These are phyloP conservation scores for Pammene aurita DNA, from an alignment of 2,888 invertebrate species.

Conservation along the genomic window DNA sequence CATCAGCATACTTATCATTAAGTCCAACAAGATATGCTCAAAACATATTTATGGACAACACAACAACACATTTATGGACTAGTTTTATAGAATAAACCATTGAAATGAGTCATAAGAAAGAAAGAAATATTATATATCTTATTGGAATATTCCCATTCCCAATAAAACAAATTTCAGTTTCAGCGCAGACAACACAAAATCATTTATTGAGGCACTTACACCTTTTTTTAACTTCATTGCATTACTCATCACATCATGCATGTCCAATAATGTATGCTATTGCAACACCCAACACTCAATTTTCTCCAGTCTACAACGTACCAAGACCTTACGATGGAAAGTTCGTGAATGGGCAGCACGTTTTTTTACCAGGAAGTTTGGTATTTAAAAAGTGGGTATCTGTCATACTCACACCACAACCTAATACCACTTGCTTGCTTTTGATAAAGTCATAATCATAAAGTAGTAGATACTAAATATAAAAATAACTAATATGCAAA, in stretches of 20 bases:
- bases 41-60: too few relatives aligned
- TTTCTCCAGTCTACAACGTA: background rate
- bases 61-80: slow-evolving; percentile 5
- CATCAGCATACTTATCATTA: background rate
- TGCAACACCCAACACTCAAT: background rate
- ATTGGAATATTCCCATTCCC: slow-evolving; percentile 14
- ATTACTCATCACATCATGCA: slow-evolving; percentile 28
- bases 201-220: background rate
- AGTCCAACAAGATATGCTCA: background rate
- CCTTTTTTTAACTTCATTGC: slow-evolving; percentile 6
- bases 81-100: background rate
- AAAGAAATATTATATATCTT: slow-evolving; percentile 6
- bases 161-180: background rate
- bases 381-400: slow-evolving; percentile 35
- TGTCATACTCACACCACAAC: slow-evolving; percentile 32
- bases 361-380: slow-evolving; percentile 35
- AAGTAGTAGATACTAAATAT: background rate
- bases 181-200: background rate
- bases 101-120: slow-evolving; percentile 10
- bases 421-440: slow-evolving; percentile 13
- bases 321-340: slow-evolving; percentile 19
- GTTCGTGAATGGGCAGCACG: slow-evolving; percentile 37
- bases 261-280: background rate
- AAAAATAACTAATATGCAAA: slow-evolving; percentile 6
- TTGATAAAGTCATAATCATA: background rate